Evolutionary conservation across 2,113 vertebrate genomes (phyloP).

Genomic region (Entomyzon cyanotis): DNA sequence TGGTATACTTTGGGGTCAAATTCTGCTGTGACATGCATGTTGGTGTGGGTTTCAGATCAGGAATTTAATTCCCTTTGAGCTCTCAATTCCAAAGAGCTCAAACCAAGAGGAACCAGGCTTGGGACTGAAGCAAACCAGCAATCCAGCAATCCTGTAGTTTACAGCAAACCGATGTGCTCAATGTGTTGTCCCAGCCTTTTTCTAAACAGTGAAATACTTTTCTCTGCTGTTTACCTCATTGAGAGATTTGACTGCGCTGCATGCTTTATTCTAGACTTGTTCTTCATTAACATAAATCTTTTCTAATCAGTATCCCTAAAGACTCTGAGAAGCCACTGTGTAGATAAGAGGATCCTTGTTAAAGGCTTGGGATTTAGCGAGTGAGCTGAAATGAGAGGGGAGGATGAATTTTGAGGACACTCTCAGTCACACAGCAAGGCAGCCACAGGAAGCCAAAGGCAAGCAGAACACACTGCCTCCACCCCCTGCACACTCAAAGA

Average conservation of each 20-base stretch:
- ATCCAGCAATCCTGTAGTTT: neutral
- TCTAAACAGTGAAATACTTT: neutral
- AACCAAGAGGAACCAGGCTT: neutral
- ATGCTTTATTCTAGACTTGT: neutral
- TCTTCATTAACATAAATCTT: conserved; percentile 1
- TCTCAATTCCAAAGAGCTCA: neutral
- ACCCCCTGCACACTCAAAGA: rapidly evolving
- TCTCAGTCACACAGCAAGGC: neutral
- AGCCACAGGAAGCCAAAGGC: neutral
- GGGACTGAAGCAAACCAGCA: neutral
- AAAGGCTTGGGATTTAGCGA: neutral
- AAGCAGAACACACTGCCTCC: neutral
- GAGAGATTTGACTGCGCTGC: neutral
- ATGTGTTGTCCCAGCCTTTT: neutral
- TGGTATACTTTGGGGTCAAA: neutral
- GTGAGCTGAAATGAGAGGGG: neutral
- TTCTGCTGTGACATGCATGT: neutral
- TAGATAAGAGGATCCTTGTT: neutral
- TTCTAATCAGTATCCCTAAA: neutral
- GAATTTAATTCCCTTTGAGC: neutral
- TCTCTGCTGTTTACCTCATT: neutral
- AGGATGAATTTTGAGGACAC: neutral
- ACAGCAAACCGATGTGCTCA: neutral
- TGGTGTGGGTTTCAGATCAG: neutral
- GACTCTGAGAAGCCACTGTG: neutral